Percentiles rank a stretch among this genome's conserved stretches.
Evolutionary conservation across 2,113 vertebrate species (phyloP).

Genomic region (Hemiprocne comata): DNA sequence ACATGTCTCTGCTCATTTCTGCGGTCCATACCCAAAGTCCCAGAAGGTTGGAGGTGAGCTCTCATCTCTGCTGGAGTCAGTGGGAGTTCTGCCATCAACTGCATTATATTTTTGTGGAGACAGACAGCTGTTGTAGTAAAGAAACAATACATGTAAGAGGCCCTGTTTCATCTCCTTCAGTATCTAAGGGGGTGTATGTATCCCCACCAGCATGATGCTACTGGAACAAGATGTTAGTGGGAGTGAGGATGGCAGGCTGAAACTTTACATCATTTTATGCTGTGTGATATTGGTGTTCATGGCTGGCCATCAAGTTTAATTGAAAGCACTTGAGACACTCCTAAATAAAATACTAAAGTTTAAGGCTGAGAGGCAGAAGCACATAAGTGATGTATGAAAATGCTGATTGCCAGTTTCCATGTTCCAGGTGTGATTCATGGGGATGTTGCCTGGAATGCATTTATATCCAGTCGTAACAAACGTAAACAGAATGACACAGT

Average conservation of each 20-base stretch:
- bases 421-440: constrained; percentile 24
- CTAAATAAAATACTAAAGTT: neutral
- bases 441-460: neutral
- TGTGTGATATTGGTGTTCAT: neutral
- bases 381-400: neutral
- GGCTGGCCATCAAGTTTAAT: neutral
- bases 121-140: neutral
- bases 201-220: accelerated
- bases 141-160: accelerated
- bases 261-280: neutral
- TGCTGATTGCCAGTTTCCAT: neutral
- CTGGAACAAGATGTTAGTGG: neutral
- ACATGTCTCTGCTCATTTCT: accelerated
- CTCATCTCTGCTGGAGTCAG: neutral
- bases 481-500: neutral
- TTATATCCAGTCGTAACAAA: neutral
- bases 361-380: neutral
- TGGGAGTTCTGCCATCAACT: neutral
- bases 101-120: neutral
- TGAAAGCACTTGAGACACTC: neutral
- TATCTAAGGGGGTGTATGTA: neutral
- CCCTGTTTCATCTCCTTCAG: neutral
- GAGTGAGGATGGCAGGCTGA: neutral
- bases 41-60: neutral
- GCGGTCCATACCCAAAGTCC: accelerated